Conservation (phyloP, 2,888 invertebrate genomes). For the Dryobotodes eremita region DNA sequence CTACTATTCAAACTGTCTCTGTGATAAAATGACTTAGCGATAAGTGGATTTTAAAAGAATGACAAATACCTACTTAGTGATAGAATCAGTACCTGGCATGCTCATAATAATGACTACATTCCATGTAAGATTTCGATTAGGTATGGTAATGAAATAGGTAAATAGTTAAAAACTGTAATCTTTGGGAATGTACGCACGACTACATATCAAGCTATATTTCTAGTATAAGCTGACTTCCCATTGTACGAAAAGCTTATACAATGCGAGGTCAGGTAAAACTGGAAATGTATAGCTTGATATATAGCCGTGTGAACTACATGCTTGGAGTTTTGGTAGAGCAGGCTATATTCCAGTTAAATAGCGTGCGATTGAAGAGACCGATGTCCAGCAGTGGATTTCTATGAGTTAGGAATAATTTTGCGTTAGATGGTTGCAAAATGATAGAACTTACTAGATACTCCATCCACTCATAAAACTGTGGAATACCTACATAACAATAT, state of each 20-base stretch:
- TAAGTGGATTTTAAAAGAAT: constrained; percentile 23
- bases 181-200: no score
- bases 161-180: not conserved
- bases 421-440: not conserved
- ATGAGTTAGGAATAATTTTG: not conserved
- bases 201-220: no score
- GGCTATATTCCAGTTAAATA: not conserved
- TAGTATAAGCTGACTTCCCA: no score
- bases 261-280: no score
- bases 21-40: not conserved
- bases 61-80: not conserved
- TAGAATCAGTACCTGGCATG: constrained; percentile 17
- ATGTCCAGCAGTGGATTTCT: not conserved
- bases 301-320: not conserved
- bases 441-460: not conserved
- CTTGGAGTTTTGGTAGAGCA: not conserved
- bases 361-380: not conserved
- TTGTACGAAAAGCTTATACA: no score
- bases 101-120: constrained; percentile 6
- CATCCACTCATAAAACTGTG: not conserved
- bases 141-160: not conserved
- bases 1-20: not conserved
- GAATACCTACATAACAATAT: not conserved
- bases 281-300: not conserved
- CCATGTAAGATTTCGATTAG: not conserved